phyloP scores from a whole-genome alignment of 2,113 vertebrate species.

The Oncorhynchus keta region DNA sequence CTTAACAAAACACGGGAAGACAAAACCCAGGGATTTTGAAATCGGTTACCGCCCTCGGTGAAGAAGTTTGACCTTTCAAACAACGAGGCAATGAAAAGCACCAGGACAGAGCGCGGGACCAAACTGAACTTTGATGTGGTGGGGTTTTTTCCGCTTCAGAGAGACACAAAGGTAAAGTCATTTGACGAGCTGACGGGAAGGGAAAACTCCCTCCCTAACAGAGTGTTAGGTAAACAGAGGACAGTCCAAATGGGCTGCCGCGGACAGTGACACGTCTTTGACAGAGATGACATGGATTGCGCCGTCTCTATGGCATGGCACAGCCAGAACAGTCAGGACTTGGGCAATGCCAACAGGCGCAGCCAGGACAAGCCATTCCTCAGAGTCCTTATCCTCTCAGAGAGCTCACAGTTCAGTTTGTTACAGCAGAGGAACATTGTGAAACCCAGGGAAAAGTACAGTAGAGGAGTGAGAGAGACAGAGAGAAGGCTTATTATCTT shows the following conservation, averaged over 20 bases:
- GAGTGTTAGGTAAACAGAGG: not conserved
- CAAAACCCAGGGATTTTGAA: not conserved
- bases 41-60: not conserved
- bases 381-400: not conserved
- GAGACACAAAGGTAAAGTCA: not conserved
- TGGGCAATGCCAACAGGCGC: not conserved
- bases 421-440: not conserved
- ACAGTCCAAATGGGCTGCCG: not conserved
- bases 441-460: not conserved
- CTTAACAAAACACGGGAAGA: not conserved
- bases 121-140: not conserved
- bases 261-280: not conserved
- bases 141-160: not conserved
- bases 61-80: slow-evolving; percentile 2
- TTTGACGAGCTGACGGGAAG: not conserved
- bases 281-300: not conserved
- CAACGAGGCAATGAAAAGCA: not conserved
- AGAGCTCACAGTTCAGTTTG: not conserved
- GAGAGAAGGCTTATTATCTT: not conserved
- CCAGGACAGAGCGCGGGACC: no score
- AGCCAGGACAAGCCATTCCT: not conserved
- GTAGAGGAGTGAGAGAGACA: not conserved
- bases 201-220: not conserved
- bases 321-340: not conserved
- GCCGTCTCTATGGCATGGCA: not conserved